A percentile compares a stretch with the other conserved stretches of the same genome.
Conservation (phyloP, 2,888 invertebrate genomes). For the Xanthostigma xanthostigma region DNA sequence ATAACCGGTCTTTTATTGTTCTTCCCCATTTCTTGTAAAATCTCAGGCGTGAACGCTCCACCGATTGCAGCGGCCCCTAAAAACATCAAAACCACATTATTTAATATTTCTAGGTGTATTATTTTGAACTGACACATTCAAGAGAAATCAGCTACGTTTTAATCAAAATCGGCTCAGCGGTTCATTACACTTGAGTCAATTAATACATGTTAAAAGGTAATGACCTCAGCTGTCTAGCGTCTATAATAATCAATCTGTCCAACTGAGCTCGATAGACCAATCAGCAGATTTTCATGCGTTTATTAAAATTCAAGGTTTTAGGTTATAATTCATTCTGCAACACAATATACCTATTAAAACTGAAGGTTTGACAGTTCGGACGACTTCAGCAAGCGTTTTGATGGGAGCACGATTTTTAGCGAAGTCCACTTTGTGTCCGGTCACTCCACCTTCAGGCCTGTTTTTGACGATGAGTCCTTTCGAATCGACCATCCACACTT, state of each 20-base stretch:
- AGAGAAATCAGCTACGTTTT: too few relatives aligned
- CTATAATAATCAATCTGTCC: too few relatives aligned
- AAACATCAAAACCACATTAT: background rate
- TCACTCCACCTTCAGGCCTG: constrained; percentile 66
- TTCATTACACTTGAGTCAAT: too few relatives aligned
- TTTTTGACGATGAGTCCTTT: constrained; percentile 84
- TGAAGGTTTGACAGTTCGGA: constrained; percentile 67
- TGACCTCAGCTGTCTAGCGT: too few relatives aligned
- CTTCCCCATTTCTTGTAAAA: constrained; percentile 73
- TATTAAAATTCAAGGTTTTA: background rate
- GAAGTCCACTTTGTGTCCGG: constrained; percentile 67
- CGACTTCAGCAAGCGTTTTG: constrained; percentile 64
- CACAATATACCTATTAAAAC: constrained; percentile 63
- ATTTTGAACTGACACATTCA: background rate
- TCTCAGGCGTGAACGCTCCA: constrained; percentile 82
- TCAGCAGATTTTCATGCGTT: background rate
- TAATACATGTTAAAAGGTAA: too few relatives aligned
- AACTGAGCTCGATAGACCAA: background rate
- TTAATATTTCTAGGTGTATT: background rate
- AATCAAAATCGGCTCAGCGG: too few relatives aligned
- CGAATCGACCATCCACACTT: constrained; percentile 82
- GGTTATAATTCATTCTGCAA: too few relatives aligned
- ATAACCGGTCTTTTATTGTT: constrained; percentile 79
- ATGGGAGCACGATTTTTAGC: constrained; percentile 66
- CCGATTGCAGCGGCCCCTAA: constrained; percentile 81